Evolutionary conservation across 2,113 vertebrate species (phyloP).

Genomic region (Caranx melampygus): DNA sequence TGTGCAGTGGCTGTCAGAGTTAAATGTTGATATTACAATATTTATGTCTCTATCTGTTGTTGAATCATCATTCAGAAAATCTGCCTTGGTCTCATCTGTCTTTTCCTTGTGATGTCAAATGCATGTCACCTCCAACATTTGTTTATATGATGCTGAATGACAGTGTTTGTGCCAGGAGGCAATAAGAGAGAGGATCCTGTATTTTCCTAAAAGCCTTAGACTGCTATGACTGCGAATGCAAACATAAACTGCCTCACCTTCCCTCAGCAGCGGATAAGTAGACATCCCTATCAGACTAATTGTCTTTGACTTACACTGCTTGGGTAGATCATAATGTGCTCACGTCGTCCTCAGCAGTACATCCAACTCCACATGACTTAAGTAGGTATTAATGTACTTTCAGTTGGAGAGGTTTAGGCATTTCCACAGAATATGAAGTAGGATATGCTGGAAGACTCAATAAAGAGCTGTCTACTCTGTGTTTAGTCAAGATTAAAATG

Average conservation of each 20-base stretch:
- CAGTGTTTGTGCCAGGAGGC: too few relatives aligned
- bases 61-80: too few relatives aligned
- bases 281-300: constrained; percentile 15
- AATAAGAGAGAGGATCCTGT: background rate
- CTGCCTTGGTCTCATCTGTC: too few relatives aligned
- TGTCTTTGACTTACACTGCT: constrained; percentile 21
- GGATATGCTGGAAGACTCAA: constrained; percentile 38
- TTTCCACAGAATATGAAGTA: constrained; percentile 20
- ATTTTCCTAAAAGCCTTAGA: background rate
- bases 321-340: constrained; percentile 25
- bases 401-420: constrained; percentile 22
- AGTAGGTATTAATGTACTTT: constrained; percentile 37
- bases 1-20: too few relatives aligned
- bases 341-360: constrained; percentile 5
- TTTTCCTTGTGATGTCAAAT: too few relatives aligned
- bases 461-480: constrained; percentile 6
- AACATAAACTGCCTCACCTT: background rate
- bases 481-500: constrained; percentile 40
- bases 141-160: too few relatives aligned
- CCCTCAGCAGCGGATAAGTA: background rate
- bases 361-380: constrained; percentile 17
- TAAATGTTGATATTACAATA: too few relatives aligned
- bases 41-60: too few relatives aligned
- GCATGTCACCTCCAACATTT: too few relatives aligned
- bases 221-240: background rate